Percentiles rank a stretch among this genome's conserved stretches.
Conservation (phyloP, 2,888 invertebrate species). For the Chironomus tentans region DNA sequence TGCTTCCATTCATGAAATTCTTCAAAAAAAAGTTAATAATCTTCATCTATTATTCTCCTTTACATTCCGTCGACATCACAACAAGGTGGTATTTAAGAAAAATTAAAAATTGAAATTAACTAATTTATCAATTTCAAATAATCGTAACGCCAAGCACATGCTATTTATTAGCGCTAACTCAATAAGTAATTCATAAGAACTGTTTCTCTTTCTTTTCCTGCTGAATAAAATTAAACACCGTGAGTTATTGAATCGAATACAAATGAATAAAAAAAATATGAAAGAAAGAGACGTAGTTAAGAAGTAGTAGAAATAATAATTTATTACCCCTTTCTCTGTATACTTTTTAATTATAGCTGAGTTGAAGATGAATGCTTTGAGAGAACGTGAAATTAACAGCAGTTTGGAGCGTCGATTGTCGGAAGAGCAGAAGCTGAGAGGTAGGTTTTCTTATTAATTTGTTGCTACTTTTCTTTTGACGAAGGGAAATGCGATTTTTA, state of each 20-base stretch:
- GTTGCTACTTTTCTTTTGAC: too few relatives aligned
- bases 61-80: too few relatives aligned
- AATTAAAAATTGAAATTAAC: not conserved
- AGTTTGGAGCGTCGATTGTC: conserved; percentile 16
- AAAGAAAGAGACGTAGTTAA: not conserved
- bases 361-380: conserved; percentile 23
- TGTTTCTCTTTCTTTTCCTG: not conserved
- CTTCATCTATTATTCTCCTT: too few relatives aligned
- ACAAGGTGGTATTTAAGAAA: too few relatives aligned
- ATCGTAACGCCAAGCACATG: not conserved
- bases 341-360: conserved; percentile 23
- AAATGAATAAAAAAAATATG: too few relatives aligned
- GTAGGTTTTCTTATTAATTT: not conserved
- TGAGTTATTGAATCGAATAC: not conserved
- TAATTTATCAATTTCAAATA: not conserved
- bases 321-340: conserved; percentile 11
- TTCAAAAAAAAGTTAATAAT: too few relatives aligned
- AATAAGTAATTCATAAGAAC: not conserved
- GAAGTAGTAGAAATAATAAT: conserved; percentile 3
- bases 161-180: not conserved
- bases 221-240: not conserved
- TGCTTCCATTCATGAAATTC: too few relatives aligned
- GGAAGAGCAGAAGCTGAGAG: conserved; percentile 25
- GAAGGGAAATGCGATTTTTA: too few relatives aligned
- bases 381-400: conserved; percentile 25